Evolutionary conservation across 2,113 vertebrate genomes (phyloP), one percentile per base, ranked within the genome.

Genomic region (Grammomys dolichurus): DNA sequence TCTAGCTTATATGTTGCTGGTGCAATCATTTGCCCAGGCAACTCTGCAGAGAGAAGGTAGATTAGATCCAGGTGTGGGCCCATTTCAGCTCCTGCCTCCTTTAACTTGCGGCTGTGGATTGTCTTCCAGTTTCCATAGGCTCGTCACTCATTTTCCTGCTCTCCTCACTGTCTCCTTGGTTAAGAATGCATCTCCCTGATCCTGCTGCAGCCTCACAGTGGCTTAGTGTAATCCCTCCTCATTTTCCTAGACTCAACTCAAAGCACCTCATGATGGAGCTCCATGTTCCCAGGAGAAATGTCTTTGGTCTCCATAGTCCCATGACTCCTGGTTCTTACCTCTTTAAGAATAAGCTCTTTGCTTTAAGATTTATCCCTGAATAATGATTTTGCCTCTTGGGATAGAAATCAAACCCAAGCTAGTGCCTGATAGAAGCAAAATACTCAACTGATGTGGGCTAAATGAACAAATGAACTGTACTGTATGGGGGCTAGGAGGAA

Each of bases 181-280:
- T 91, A 75, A 70, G 33, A 89, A 63, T 26, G 40, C n/a, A 43
- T 14, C 3, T 20, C 3, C 9, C 2, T 24, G 43, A 33, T 43
- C 51, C 22, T 63, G 20, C 33, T 9, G 16, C 70, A 70, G 56
- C 40, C 19, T 76, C 56, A 12, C 58, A 43, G 1, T 54, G 43
- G 33, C 46, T 77, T 70, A 0, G 43, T 13, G 7, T n/a, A 63
- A 80, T 19, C 4, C 43, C 75, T 51, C 20, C 16, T 88, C 46
- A 28, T 58, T 65, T 76, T 85, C 94, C 43, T 28, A 86, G 60
- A 58, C 40, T 94, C 75, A 65, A 12, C 72, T 88, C 84, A 94
- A 75, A 84, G 26, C 10, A 17, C 46, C 70, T 93, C 51, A 17
- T 84, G 73, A 60, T 81, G 19, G 56, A 80, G n/a, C 20, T 36